Evolutionary conservation across 2,888 invertebrate species (phyloP).

Genomic region (Perdita meconis): DNA sequence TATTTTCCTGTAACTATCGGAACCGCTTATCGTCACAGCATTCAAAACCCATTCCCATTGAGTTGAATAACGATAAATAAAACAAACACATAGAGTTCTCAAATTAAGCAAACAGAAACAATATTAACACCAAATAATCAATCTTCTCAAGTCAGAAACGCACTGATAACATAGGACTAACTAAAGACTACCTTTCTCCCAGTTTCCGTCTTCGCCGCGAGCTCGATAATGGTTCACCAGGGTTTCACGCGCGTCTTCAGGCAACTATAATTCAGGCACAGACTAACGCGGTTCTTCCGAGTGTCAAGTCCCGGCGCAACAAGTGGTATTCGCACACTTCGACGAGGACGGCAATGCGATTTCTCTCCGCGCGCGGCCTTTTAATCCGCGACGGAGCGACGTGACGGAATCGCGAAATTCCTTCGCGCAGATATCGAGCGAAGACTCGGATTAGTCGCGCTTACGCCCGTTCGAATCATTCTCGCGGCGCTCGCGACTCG

Average conservation of each 20-base stretch:
- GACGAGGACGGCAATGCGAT: conserved; percentile 48
- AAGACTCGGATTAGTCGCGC: background rate
- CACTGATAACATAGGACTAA: conserved; percentile 21
- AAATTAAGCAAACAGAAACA: too few relatives aligned
- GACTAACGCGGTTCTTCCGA: conserved; percentile 56
- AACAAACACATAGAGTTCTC: too few relatives aligned
- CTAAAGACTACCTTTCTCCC: conserved; percentile 60
- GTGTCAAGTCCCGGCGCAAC: conserved; percentile 8
- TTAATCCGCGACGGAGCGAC: conserved; percentile 49
- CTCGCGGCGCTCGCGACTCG: conserved; percentile 3
- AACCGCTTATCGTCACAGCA: background rate
- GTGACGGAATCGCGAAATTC: conserved; percentile 51
- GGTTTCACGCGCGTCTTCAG: conserved; percentile 45
- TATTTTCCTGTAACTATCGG: too few relatives aligned
- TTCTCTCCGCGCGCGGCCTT: conserved; percentile 39
- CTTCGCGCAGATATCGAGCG: conserved; percentile 18
- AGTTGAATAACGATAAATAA: too few relatives aligned
- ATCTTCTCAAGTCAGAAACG: conserved; percentile 9
- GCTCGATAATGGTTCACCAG: conserved; percentile 45
- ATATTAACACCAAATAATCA: too few relatives aligned
- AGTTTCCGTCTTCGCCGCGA: conserved; percentile 42
- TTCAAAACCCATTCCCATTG: too few relatives aligned
- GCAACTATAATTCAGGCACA: conserved; percentile 59
- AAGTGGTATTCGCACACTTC: conserved; percentile 12
- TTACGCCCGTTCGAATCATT: conserved; percentile 16